These are phyloP conservation scores for Zaprionus africanus DNA, from an alignment of 1,140 invertebrate species.

Conservation along the genomic window DNA sequence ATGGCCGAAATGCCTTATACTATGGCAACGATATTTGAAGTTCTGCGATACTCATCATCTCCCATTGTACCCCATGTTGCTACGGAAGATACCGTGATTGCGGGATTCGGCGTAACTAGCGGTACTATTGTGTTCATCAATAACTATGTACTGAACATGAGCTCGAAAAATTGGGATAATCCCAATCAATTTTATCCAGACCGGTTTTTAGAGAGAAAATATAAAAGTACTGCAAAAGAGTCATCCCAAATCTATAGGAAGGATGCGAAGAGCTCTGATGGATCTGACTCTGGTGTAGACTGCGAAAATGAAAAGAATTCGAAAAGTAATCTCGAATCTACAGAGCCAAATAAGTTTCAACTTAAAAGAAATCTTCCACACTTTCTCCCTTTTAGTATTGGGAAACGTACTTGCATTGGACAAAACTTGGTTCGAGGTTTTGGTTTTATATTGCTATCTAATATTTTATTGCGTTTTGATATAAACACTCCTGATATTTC, in stretches of 20 bases:
- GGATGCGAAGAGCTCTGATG: background rate
- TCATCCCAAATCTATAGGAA: background rate
- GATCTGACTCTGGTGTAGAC: constrained; percentile 49
- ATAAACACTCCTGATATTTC: constrained; percentile 86
- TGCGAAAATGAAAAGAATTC: constrained; percentile 14
- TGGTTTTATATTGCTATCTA: constrained; percentile 89
- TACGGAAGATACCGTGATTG: constrained; percentile 89
- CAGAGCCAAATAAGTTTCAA: constrained; percentile 10
- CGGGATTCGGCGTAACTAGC: constrained; percentile 91
- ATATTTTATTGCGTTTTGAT: constrained; percentile 90
- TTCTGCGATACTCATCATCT: constrained; percentile 91
- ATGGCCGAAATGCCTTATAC: constrained; percentile 90
- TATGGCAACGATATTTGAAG: constrained; percentile 92
- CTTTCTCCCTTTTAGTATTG: constrained; percentile 95
- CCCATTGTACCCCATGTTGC: constrained; percentile 96
- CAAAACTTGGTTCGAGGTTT: constrained; percentile 93
- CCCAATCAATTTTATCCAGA: constrained; percentile 90
- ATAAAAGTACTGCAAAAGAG: background rate
- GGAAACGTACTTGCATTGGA: constrained; percentile 94
- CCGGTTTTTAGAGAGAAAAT: constrained; percentile 86
- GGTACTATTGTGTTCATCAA: constrained; percentile 95
- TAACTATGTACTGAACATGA: constrained; percentile 93
- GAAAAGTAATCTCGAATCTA: background rate
- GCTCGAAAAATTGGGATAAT: constrained; percentile 89
- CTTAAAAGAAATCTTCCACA: constrained; percentile 87